These are phyloP conservation scores for Nibea albiflora DNA, from an alignment of 2,113 vertebrate species.

Conservation along the genomic window DNA sequence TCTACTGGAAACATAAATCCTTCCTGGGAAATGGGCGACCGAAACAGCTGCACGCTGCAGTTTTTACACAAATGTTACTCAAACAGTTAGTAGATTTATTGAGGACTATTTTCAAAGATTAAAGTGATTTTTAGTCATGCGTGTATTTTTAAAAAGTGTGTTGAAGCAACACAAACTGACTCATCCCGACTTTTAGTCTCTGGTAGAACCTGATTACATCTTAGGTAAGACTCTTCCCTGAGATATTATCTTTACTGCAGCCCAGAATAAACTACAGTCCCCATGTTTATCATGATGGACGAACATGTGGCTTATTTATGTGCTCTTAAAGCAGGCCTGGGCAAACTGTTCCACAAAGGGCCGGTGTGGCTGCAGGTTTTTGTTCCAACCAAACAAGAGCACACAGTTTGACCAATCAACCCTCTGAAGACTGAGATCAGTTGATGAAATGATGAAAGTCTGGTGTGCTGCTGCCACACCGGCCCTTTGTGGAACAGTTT, in stretches of 20 bases:
- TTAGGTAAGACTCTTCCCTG: too few relatives aligned
- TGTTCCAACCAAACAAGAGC: too few relatives aligned
- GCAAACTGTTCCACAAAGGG: too few relatives aligned
- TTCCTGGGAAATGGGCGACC: background rate
- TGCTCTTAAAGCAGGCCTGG: too few relatives aligned
- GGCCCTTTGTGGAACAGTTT: too few relatives aligned
- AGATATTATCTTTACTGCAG: background rate
- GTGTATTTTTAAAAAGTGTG: background rate
- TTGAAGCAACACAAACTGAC: background rate
- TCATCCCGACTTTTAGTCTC: background rate
- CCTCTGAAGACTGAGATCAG: too few relatives aligned
- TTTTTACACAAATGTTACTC: background rate
- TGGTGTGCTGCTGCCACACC: too few relatives aligned
- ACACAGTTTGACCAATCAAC: too few relatives aligned
- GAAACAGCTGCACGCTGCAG: background rate
- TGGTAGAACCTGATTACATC: too few relatives aligned
- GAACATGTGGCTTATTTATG: background rate
- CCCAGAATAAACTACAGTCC: background rate
- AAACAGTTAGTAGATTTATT: background rate
- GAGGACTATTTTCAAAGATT: background rate
- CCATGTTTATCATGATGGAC: background rate
- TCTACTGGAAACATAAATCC: background rate
- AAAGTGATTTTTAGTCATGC: background rate
- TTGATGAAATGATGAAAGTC: too few relatives aligned
- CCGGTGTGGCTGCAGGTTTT: too few relatives aligned